Conservation (phyloP, 2,113 vertebrate species). For the Donacobius atricapilla region DNA sequence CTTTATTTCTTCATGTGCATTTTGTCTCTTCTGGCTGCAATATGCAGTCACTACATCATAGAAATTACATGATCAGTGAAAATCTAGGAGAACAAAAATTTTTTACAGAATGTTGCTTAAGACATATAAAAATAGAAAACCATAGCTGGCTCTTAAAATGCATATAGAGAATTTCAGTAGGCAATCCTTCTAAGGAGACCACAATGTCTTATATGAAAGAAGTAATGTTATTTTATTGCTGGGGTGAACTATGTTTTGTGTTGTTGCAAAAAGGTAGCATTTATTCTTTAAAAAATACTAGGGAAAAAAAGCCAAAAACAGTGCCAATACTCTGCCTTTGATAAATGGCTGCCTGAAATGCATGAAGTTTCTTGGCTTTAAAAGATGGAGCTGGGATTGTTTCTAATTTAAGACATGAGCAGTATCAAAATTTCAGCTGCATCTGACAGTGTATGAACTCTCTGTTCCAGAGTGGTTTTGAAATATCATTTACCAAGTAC, state of each 20-base stretch:
- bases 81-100: neutral
- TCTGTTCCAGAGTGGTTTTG: neutral
- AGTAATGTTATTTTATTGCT: neutral
- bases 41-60: neutral
- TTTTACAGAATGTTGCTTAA: neutral
- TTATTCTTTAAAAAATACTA: neutral
- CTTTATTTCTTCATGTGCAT: neutral
- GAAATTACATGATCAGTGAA: neutral
- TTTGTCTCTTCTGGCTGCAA: neutral
- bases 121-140: neutral
- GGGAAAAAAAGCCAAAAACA: neutral
- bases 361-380: neutral
- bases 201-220: neutral
- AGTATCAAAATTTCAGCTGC: neutral
- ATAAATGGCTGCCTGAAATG: neutral
- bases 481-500: neutral
- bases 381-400: neutral
- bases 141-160: neutral
- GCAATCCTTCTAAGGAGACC: neutral
- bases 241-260: neutral
- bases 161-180: neutral
- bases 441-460: neutral
- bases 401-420: neutral
- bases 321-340: neutral
- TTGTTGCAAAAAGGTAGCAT: neutral